A percentile compares a stretch with the other conserved stretches of the same genome.
These are phyloP conservation scores for Trichomycterus rosablanca DNA, from an alignment of 2,113 vertebrate species.

Conservation along the genomic window DNA sequence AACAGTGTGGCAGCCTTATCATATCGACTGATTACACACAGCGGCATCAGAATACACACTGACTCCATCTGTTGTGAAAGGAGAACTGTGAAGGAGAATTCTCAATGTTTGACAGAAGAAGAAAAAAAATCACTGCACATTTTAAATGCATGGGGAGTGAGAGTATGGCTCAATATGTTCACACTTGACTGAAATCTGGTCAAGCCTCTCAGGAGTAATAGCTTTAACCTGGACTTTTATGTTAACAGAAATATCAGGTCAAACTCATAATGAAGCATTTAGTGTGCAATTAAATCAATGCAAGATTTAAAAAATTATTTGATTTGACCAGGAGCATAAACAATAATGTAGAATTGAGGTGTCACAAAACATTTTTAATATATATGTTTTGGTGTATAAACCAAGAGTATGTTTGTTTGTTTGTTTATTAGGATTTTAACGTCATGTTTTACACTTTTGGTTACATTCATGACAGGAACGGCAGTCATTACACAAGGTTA, in stretches of 20 bases:
- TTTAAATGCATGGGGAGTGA: neutral
- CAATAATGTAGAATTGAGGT: too few relatives aligned
- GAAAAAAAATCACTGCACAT: neutral
- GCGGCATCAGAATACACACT: slow-evolving; percentile 28
- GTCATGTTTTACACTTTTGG: too few relatives aligned
- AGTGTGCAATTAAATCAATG: slow-evolving; percentile 8
- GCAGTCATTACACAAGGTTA: too few relatives aligned
- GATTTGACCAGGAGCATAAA: too few relatives aligned
- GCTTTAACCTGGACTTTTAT: slow-evolving; percentile 4
- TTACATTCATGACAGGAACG: too few relatives aligned
- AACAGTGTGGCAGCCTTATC: slow-evolving; percentile 18
- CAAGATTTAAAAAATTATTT: too few relatives aligned
- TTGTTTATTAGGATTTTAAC: too few relatives aligned
- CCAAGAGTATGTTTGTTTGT: too few relatives aligned
- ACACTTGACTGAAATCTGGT: neutral
- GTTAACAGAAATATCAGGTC: neutral
- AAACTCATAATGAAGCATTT: neutral
- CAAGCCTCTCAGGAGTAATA: slow-evolving; percentile 6
- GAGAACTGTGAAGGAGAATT: neutral
- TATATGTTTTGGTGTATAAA: too few relatives aligned
- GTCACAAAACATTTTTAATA: too few relatives aligned
- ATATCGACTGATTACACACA: slow-evolving; percentile 31
- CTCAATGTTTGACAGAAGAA: neutral
- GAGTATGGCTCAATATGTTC: too few relatives aligned
- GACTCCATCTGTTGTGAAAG: slow-evolving; percentile 30